Evolutionary conservation across 2,797 vertebrate species (phyloP), one percentile per base, ranked within the genome.

Genomic region (Galago senegalensis): DNA sequence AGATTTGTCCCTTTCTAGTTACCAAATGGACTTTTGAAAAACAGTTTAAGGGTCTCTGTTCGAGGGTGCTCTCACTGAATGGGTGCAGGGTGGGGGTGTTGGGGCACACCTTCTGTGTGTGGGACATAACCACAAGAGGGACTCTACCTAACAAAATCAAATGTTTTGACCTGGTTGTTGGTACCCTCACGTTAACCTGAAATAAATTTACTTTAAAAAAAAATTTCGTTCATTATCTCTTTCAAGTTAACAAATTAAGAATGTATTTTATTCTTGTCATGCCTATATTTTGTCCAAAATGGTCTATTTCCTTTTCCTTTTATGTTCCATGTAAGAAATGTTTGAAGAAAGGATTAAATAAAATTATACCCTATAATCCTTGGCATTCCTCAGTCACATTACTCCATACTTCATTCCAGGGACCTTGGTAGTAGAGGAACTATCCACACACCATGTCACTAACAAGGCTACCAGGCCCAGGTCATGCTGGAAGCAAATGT

Each of bases 201-300:
- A 53, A 53, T 53, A 14, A 53, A 53, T 53, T 53, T 53, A 53
- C 49, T 53, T 53, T 2, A 49, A 49, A 49, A 53, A 53, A 53
- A 16, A 53, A 53, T 46, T 46, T 10, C 8, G 61, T 46, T 23
- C 29, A 72, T 76, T 89, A 95, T 93, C 80, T 87, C 72, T 81
- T 87, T 95, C 46, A 88, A 75, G 91, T 12, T 79, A 93, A 72
- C 81, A 49, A 77, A 83, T 58, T 69, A 83, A 93, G 87, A 94
- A 49, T 10, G 3, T 16, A 85, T 61, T 49, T 3, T 8, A 46
- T 67, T 94, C 76, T 94, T 91, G 25, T 89, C 21, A 92, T 85
- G 43, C 5, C 58, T 79, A 3, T 56, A 7, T 70, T 76, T 90
- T 37, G 20, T 23, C 85, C 91, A 9, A 94, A 95, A 65, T 79